Base-by-base conservation (phyloP, 1,140 invertebrate genomes). In the Bicyclus anynana region DNA sequence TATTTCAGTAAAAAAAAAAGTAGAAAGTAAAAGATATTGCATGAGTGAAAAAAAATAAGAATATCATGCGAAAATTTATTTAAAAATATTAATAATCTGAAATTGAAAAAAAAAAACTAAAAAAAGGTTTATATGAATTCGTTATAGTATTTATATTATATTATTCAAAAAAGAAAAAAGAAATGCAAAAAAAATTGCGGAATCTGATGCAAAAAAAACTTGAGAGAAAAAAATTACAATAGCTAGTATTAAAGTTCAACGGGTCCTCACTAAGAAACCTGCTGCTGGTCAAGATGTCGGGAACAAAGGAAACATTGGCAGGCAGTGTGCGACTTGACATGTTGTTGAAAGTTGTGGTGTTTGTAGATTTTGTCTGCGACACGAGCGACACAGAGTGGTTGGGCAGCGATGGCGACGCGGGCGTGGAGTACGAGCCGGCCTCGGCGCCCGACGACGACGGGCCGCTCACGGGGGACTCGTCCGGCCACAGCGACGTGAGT, bases 291-390 rank as follows among this genome's bases (percentile, higher is more conserved):
- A 14, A 20, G 48, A 50, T 18, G 17, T 33, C 29, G 5, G 26
- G 13, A 29, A 60, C 55, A 23, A 10, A 37, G 26, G 55, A 5
- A 14, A 53, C 14, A 20, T 42, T 53, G 51, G 29, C 35, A 49
- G 58, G 10, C 29, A 10, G 27, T 2, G 3, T 33, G 10, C 29
- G 29, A 2, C 29, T 60, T 49, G 55, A 58, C 26, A 27, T 63
- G 61, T 57, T 67, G 51, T 56, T 70, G 66, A 65, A 62, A 49
- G 62, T 69, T 63, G 48, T 65, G 68, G 69, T 80, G 62, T 80
- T 89, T 89, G 70, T 84, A 90, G 89, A 90, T 87, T 62, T 82
- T 69, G 87, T 84, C 54, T 80, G 81, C 53, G 89, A 90, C 72
- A 84, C 87, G 40, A 88, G 77, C 65, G 89, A 90, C 69, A 80